Conservation (phyloP, 37 sponge, comb jelly and placozoan species). For the Axinella damicornis region DNA sequence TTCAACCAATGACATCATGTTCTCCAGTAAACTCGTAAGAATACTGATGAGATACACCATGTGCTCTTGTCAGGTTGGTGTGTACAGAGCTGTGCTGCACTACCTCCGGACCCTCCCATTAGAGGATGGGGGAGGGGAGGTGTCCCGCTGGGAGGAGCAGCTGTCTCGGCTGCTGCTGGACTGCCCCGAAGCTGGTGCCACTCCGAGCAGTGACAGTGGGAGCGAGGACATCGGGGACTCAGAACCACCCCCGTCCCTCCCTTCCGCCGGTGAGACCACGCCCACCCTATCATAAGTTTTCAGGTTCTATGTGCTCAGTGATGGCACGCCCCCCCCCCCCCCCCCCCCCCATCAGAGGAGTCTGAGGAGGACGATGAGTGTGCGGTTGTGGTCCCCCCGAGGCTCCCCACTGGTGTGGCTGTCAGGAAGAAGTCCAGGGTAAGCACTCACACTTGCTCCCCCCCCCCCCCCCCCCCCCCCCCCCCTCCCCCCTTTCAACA, state of each 20-base stretch:
- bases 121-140: no score
- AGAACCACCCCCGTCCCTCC: background rate
- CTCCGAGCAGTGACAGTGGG: background rate
- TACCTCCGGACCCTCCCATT: no score
- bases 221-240: conserved; percentile 35
- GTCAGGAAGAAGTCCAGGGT: conserved; percentile 46
- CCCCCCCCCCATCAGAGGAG: background rate
- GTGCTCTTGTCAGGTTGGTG: background rate
- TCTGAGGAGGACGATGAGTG: conserved; percentile 47
- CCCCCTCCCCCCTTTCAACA: background rate
- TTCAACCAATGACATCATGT: no score
- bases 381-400: background rate
- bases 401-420: conserved; percentile 4
- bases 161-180: conserved; percentile 20
- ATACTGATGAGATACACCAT: background rate
- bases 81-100: no score
- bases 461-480: background rate
- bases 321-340: background rate
- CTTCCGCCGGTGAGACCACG: background rate
- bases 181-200: conserved; percentile 33
- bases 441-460: background rate
- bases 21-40: no score
- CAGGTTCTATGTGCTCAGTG: background rate
- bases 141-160: conserved; percentile 28
- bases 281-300: no score